phyloP scores from a whole-genome alignment of 2,888 invertebrate species.

The Vanessa cardui region DNA sequence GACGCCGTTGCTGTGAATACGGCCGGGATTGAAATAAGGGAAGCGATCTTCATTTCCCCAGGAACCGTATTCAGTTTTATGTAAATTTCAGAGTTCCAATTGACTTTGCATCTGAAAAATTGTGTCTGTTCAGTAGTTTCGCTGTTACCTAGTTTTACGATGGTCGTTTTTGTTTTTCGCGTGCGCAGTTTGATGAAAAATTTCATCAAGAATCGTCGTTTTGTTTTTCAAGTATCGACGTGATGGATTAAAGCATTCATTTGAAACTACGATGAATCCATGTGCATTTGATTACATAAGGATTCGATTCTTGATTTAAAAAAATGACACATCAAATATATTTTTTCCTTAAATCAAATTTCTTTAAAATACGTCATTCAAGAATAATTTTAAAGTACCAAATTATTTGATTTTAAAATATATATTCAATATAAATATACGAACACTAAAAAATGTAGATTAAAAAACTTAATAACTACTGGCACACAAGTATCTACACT shows the following conservation, averaged over 20 bases:
- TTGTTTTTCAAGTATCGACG: not conserved
- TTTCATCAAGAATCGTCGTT: not conserved
- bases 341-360: no score
- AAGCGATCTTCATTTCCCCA: conserved; percentile 31
- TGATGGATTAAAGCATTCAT: not conserved
- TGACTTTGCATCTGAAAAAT: conserved; percentile 22
- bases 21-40: conserved; percentile 29
- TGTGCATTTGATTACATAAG: not conserved
- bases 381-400: no score
- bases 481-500: no score
- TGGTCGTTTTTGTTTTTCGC: conserved; percentile 1
- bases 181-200: conserved; percentile 1
- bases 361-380: no score
- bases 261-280: not conserved
- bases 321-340: no score
- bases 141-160: conserved; percentile 11
- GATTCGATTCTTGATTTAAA: no score
- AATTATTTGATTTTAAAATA: no score
- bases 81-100: conserved; percentile 31
- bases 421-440: no score
- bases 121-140: conserved; percentile 13
- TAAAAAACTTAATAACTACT: no score
- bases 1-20: conserved; percentile 15
- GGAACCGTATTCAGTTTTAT: conserved; percentile 34
- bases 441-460: no score